These are phyloP conservation scores for Platycheirus rosarum DNA, from an alignment of 2,888 invertebrate species.

Conservation along the genomic window DNA sequence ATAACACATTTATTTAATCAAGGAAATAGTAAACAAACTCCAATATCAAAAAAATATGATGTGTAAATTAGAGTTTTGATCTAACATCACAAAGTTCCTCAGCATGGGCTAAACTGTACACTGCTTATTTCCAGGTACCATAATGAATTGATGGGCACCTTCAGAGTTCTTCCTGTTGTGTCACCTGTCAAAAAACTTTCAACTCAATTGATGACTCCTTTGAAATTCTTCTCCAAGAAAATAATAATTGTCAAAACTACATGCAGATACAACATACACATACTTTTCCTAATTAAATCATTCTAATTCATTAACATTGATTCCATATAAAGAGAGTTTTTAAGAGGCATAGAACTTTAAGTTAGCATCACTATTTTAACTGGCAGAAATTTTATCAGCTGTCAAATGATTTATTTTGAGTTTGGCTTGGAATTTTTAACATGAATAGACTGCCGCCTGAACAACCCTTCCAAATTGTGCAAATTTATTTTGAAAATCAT, in stretches of 20 bases:
- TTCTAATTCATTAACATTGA: constrained; percentile 92
- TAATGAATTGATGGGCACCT: constrained; percentile 86
- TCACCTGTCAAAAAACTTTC: constrained; percentile 86
- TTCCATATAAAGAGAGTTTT: constrained; percentile 94
- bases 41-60: constrained; percentile 80
- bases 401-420: too few species aligned
- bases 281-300: constrained; percentile 88
- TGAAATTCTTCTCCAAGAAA: constrained; percentile 90
- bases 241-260: constrained; percentile 94
- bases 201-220: constrained; percentile 88
- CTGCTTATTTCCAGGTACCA: constrained; percentile 95
- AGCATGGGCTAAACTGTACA: constrained; percentile 88
- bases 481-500: too few species aligned
- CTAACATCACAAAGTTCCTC: constrained; percentile 87
- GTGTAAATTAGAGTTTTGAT: constrained; percentile 87
- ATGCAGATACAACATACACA: constrained; percentile 94
- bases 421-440: too few species aligned
- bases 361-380: too few species aligned
- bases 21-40: constrained; percentile 90
- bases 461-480: too few species aligned
- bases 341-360: too few species aligned
- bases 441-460: too few species aligned
- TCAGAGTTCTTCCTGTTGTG: constrained; percentile 76
- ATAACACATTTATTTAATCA: constrained; percentile 93
- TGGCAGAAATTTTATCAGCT: too few species aligned